These are phyloP conservation scores for Oreochromis niloticus DNA, from an alignment of 2,113 vertebrate genomes.

Conservation along the genomic window DNA sequence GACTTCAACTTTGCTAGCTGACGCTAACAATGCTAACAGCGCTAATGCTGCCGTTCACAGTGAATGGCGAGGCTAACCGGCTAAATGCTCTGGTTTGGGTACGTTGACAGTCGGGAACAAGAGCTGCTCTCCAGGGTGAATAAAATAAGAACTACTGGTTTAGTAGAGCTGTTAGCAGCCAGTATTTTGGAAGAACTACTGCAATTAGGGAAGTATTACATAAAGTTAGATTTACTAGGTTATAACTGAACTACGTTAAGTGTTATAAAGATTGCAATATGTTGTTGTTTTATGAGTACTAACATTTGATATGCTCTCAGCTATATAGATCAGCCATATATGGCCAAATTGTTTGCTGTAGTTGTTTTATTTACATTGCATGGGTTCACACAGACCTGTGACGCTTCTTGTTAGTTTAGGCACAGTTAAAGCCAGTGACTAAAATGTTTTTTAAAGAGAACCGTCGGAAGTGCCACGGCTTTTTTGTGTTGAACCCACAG, in stretches of 20 bases:
- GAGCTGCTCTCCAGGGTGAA: background rate
- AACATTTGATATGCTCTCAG: background rate
- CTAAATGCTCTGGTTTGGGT: background rate
- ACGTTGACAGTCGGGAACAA: background rate
- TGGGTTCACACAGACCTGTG: background rate
- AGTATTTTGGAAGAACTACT: background rate
- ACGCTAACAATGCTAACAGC: constrained; percentile 7
- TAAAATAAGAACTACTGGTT: background rate
- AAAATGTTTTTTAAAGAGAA: background rate
- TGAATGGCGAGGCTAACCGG: constrained; percentile 11
- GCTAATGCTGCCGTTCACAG: background rate
- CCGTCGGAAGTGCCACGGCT: background rate
- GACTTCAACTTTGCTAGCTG: background rate
- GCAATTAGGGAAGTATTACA: background rate
- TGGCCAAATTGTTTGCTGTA: background rate
- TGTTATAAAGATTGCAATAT: background rate
- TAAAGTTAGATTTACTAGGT: background rate
- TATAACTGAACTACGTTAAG: background rate
- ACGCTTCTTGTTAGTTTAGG: background rate
- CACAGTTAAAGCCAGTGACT: background rate
- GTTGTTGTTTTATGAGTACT: background rate
- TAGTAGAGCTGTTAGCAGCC: background rate
- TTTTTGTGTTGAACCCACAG: background rate
- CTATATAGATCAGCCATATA: background rate
- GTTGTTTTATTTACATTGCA: background rate